Evolutionary conservation across 2,888 invertebrate genomes (phyloP), one percentile per base, ranked within the genome.

Genomic region (Erynnis tages): DNA sequence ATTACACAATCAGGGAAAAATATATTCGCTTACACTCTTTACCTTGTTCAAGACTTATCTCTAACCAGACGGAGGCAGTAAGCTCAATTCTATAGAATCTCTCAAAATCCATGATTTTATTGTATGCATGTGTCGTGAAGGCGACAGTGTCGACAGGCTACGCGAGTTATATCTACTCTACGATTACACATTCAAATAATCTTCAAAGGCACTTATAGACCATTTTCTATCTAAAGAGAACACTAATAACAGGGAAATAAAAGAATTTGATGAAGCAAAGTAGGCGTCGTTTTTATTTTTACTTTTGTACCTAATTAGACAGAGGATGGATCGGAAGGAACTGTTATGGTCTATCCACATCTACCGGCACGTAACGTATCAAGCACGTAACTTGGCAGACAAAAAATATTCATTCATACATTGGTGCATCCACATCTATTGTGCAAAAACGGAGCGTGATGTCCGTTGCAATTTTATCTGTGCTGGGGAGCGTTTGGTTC

Each of bases 121-220:
- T 16, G 16, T 35, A 23, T 14, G 35, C 17, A 23, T 11, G 13
- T 30, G 3, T 4, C 4, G 3, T 3, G 14, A 32, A 44, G 6
- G 8, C 11, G 32, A 32, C 19, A 8, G 16, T 21, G 35, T 25
- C 21, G 14, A 7, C 5, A 30, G 30, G 25, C 37, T 32, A 40
- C 25, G 14, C 16, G 10, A 40, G 48, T 32, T 27, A 50, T 4
- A 43, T 17, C 43, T 50, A 35, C 14, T 43, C 19, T 43, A 43
- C 19, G 4, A 11, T 27, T 49, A 50, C 41, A 43, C 10, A 41
- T 43, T 54, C 21, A 45, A 37, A 37, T 54, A 19, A 38, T 49
- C 0, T 30, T 54, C 3, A 13, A 54, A 50, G 54, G 54, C 54
- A 50, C 50, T 54, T 54, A 25, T 10, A 29, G 27, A 41, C 25